phyloP scores from a whole-genome alignment of 2,113 vertebrate species.

The Halcyon malimbica region DNA sequence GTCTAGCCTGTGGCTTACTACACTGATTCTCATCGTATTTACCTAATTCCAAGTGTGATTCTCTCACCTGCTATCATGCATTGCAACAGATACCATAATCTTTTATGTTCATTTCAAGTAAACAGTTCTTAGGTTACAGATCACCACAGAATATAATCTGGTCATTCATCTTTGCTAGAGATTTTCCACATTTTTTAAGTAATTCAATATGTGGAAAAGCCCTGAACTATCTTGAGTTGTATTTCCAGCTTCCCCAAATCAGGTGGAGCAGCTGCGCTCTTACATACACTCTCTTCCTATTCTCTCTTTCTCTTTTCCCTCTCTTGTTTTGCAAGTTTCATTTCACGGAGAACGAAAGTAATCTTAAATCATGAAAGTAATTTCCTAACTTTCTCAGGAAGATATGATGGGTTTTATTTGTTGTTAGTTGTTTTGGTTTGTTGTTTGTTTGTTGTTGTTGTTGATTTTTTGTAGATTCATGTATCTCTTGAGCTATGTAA shows the following conservation, averaged over 20 bases:
- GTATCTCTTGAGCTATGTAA: background rate
- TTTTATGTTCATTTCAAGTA: background rate
- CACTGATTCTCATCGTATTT: background rate
- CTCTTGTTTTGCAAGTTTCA: background rate
- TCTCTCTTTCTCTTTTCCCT: background rate
- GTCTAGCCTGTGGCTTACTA: background rate
- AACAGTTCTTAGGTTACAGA: background rate
- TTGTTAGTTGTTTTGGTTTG: background rate
- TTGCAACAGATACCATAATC: background rate
- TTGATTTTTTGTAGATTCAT: background rate
- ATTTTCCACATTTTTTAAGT: background rate
- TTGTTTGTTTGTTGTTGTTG: too few relatives aligned
- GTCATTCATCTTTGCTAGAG: background rate
- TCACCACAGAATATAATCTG: background rate
- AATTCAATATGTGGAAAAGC: background rate
- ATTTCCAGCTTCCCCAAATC: background rate
- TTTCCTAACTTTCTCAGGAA: background rate
- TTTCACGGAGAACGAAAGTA: background rate
- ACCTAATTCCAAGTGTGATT: too few relatives aligned
- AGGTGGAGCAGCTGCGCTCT: background rate
- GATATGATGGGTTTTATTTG: background rate
- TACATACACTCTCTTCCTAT: background rate
- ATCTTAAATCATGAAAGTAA: background rate
- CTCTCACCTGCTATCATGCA: background rate
- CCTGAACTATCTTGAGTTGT: background rate